These are phyloP conservation scores for Candidula unifasciata DNA, from an alignment of 2,888 invertebrate species.

Conservation along the genomic window DNA sequence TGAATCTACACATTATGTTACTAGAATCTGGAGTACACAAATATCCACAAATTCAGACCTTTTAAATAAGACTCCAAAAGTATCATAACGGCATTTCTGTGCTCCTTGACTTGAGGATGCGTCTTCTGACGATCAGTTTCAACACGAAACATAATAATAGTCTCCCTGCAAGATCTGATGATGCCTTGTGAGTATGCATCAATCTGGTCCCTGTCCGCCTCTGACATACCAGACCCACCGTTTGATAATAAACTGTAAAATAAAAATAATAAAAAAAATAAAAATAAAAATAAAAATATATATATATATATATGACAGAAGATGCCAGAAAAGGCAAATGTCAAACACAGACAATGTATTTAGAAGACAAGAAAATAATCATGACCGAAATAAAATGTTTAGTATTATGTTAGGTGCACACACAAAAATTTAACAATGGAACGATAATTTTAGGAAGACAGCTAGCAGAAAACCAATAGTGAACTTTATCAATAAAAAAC, in stretches of 20 bases:
- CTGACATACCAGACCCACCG: constrained; percentile 86
- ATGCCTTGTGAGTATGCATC: constrained; percentile 91
- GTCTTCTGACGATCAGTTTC: constrained; percentile 79
- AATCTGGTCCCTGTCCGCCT: constrained; percentile 90
- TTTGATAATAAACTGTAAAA: constrained; percentile 77
- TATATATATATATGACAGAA: neutral
- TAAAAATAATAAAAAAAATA: neutral
- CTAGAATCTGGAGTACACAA: neutral
- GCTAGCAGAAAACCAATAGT: no score
- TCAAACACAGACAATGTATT: no score
- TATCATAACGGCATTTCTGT: constrained; percentile 86
- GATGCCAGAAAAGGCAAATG: neutral
- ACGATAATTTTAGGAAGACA: no score
- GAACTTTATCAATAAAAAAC: no score
- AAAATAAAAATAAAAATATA: neutral
- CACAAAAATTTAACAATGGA: no score
- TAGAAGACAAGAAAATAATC: no score
- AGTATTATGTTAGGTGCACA: no score
- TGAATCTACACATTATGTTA: neutral
- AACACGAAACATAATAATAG: constrained; percentile 86
- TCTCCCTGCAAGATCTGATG: constrained; percentile 87
- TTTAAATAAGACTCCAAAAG: constrained; percentile 89
- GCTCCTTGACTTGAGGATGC: constrained; percentile 84
- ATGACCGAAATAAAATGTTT: no score
- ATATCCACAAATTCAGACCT: constrained; percentile 66